Base-by-base conservation (phyloP, 2,113 vertebrate genomes). In the Thermophis baileyi region DNA sequence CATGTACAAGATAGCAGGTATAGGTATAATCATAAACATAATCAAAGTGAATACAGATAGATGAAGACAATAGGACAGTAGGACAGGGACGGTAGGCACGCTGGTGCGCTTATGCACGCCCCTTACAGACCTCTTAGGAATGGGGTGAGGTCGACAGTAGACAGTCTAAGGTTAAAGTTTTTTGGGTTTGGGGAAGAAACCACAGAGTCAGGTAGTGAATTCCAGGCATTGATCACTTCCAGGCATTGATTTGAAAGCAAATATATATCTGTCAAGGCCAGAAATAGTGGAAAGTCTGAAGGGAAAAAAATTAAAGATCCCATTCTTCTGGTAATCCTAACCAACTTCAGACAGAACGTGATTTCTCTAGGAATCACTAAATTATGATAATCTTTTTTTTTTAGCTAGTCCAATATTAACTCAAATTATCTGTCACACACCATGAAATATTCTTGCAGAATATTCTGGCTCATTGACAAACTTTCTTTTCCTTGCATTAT, bases 181-280 rank as follows among this genome's bases (percentile, higher is more conserved):
- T n/a, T n/a, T n/a, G n/a, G n/a, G n/a, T n/a, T n/a, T n/a, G n/a
- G n/a, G n/a, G n/a, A n/a, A n/a, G n/a, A n/a, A n/a, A n/a, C n/a
- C n/a, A n/a, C n/a, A n/a, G n/a, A n/a, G n/a, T n/a, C n/a, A n/a
- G n/a, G n/a, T n/a, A n/a, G n/a, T n/a, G n/a, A n/a, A n/a, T n/a
- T n/a, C n/a, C n/a, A n/a, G n/a, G n/a, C n/a, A n/a, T n/a, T n/a
- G n/a, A n/a, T n/a, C n/a, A n/a, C n/a, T n/a, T n/a, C n/a, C n/a
- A n/a, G n/a, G n/a, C n/a, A n/a, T n/a, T n/a, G n/a, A n/a, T 91
- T 95, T 51, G 85, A 91, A 92, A 95, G 90, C 50, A 94, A 92
- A 49, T 90, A 81, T 57, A 96, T 91, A 49, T 93, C 27, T n/a
- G 0, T 90, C 90, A 49, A 40, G 51, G 12, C 90, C 89, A 85